These are phyloP conservation scores for Entelurus aequoreus DNA, from an alignment of 2,113 vertebrate genomes.

Conservation along the genomic window DNA sequence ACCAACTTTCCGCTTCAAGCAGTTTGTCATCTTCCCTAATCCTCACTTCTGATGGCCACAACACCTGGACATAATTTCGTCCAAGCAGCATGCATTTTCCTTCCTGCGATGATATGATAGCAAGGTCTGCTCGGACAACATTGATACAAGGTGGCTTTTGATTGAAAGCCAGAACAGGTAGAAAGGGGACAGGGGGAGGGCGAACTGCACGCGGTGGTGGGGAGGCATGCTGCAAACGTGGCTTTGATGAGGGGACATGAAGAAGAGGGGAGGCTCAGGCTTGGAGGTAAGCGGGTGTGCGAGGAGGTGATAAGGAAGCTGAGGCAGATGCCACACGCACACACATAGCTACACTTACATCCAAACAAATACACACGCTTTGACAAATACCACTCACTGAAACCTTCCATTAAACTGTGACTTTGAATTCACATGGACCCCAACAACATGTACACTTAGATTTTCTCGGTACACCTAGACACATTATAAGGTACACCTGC, in stretches of 20 bases:
- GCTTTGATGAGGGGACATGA: conserved; percentile 67
- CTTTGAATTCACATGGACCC: conserved; percentile 41
- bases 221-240: conserved; percentile 43
- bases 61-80: conserved; percentile 31
- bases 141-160: conserved; percentile 42
- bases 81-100: conserved; percentile 29
- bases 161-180: conserved; percentile 44
- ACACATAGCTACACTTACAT: conserved; percentile 2
- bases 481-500: background rate
- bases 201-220: conserved; percentile 32
- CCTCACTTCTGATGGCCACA: conserved; percentile 39
- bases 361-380: conserved; percentile 37
- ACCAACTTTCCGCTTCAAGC: conserved; percentile 37
- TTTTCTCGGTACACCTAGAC: background rate
- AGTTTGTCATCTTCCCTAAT: conserved; percentile 42
- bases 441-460: conserved; percentile 18
- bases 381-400: conserved; percentile 32
- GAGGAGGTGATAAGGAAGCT: conserved; percentile 62
- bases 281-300: conserved; percentile 70
- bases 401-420: conserved; percentile 44
- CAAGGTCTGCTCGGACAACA: conserved; percentile 46
- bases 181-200: conserved; percentile 22
- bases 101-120: conserved; percentile 42
- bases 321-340: conserved; percentile 23
- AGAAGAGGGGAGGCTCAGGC: conserved; percentile 44